Base-by-base conservation (phyloP, 2,888 invertebrate genomes). In the Cerastis leucographa region DNA sequence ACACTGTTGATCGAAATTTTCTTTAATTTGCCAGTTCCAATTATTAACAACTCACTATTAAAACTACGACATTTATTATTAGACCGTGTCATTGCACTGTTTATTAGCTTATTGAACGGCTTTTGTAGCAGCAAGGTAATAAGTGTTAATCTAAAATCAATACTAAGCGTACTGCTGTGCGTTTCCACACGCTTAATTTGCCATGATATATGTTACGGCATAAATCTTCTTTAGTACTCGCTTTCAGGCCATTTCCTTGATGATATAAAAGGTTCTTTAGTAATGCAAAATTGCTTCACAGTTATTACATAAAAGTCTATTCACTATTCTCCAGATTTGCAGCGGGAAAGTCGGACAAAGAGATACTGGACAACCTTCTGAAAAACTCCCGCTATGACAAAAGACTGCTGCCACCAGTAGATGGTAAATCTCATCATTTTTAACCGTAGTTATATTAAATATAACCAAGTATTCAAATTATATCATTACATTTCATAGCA, bases 301-400 rank as follows among this genome's bases (percentile, higher is more conserved):
- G 78, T 70, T 83, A 64, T 74, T 74, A 78, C 59, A 85, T 78
- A n/a, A 74, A 64, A 74, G 19, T 64, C 49, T 76, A 62, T 85
- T 79, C 74, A 74, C 76, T 77, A 65, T 70, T 87, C 97, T 97
- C 76, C 97, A 98, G 98, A 97, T 98, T 98, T 96, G 98, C 98
- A 95, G 98, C 98, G 96, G 98, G 98, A 91, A 98, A 98, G 97
- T 98, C 98, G 94, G 98, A 98, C 97, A 99, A 98, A 97, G 98
- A 98, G 97, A 98, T 98, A 95, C 97, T 99, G 97, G 99, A 99
- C 97, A 98, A 98, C 96, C 97, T 99, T 92, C 97, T 99, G 93
- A 98, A 98, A 96, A 98, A 98, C 92, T 98, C 98, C 93, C 98
- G 98, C 96, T 99, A 99, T 97, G 99, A 99, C 97, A 99, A 98